Evolutionary conservation across 1,140 invertebrate genomes (phyloP).

Genomic region (Aricia agestis): DNA sequence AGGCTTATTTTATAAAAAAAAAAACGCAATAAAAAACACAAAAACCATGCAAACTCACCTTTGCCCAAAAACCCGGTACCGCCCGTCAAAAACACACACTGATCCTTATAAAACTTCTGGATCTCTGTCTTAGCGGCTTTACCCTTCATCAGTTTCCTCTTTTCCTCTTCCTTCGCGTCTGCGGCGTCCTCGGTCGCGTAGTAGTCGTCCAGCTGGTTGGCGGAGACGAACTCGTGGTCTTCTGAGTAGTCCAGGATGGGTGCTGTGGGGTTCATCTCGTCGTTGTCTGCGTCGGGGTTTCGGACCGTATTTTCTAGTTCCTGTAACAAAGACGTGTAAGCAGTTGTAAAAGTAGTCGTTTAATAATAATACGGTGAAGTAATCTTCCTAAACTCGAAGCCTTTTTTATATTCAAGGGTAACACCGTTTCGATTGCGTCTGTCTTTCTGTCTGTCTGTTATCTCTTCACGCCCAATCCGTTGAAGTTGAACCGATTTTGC

Average conservation of each 20-base stretch:
- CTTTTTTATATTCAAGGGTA: no score
- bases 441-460: no score
- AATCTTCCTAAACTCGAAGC: no score
- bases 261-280: constrained; percentile 58
- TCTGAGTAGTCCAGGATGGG: constrained; percentile 62
- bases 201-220: constrained; percentile 56
- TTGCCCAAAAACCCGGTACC: constrained; percentile 90
- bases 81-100: constrained; percentile 82
- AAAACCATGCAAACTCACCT: constrained; percentile 65
- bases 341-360: no score
- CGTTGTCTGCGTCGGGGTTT: constrained; percentile 48
- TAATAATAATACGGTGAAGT: no score
- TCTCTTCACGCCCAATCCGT: no score
- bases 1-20: no score
- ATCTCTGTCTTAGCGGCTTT: constrained; percentile 66
- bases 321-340: no score
- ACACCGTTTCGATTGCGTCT: no score
- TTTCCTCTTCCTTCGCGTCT: constrained; percentile 58
- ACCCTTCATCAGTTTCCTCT: constrained; percentile 58
- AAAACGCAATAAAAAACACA: background rate
- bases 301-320: constrained; percentile 56
- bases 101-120: constrained; percentile 78
- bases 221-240: constrained; percentile 65
- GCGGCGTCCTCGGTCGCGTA: constrained; percentile 55
- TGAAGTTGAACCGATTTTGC: no score